Percentiles rank a stretch among this genome's conserved stretches.
These are phyloP conservation scores for Spodoptera picta DNA, from an alignment of 2,888 invertebrate species.

Conservation along the genomic window DNA sequence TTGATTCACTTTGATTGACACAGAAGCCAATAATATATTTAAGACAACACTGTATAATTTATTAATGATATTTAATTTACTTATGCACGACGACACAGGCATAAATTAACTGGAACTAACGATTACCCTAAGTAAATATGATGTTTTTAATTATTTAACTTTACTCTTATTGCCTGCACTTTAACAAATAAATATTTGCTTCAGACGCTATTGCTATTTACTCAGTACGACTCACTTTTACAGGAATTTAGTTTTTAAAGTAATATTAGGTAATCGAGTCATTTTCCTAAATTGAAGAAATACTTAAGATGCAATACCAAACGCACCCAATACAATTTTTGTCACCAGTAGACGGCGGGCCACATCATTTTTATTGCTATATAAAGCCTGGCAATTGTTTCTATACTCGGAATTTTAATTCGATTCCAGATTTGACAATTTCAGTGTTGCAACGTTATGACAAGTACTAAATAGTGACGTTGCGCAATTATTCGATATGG, in stretches of 20 bases:
- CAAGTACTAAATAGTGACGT: too few species aligned
- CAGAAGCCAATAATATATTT: constrained; percentile 26
- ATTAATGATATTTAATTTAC: constrained; percentile 11
- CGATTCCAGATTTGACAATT: too few species aligned
- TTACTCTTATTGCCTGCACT: constrained; percentile 11
- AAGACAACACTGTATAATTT: constrained; percentile 22
- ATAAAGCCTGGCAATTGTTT: too few species aligned
- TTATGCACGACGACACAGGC: constrained; percentile 11
- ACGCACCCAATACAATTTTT: neutral
- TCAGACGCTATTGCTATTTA: constrained; percentile 17
- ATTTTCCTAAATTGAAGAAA: constrained; percentile 47
- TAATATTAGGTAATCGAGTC: constrained; percentile 18
- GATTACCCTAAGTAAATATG: constrained; percentile 9
- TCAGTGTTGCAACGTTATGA: too few species aligned
- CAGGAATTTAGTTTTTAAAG: constrained; percentile 31
- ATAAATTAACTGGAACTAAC: constrained; percentile 12
- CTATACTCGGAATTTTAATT: too few species aligned
- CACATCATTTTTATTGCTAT: too few species aligned
- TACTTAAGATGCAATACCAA: constrained; percentile 4
- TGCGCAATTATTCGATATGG: too few species aligned
- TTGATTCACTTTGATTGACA: constrained; percentile 20
- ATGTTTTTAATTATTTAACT: neutral
- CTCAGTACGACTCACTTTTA: constrained; percentile 10
- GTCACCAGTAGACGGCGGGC: too few species aligned
- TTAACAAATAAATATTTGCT: constrained; percentile 6